Evolutionary conservation across 2,888 invertebrate genomes (phyloP).

Genomic region (Hyppa rectilinea): DNA sequence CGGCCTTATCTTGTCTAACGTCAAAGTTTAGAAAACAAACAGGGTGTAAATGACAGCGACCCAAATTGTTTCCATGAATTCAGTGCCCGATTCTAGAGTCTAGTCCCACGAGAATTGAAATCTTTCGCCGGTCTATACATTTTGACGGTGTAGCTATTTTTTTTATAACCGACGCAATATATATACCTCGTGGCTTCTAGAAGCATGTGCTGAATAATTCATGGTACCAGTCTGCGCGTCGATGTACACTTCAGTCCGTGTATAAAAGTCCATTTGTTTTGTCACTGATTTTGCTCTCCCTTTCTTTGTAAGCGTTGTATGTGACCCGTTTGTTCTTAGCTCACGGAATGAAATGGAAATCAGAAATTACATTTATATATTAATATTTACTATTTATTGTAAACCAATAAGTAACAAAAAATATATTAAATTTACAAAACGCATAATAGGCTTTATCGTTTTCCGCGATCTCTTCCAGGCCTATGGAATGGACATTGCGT

Average conservation of each 20-base stretch:
- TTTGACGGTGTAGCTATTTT: background rate
- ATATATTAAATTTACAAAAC: background rate
- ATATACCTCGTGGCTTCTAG: too few relatives aligned
- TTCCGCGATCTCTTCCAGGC: constrained; percentile 3
- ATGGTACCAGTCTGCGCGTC: background rate
- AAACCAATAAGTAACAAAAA: background rate
- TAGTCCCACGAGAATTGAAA: background rate
- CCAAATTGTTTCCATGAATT: background rate
- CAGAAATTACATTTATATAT: constrained; percentile 10
- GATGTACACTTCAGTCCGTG: background rate
- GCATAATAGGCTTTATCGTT: background rate
- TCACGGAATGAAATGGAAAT: constrained; percentile 5
- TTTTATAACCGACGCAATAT: too few relatives aligned
- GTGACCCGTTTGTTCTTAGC: background rate
- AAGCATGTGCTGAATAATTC: too few relatives aligned
- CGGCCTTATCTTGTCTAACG: background rate
- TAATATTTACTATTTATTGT: background rate
- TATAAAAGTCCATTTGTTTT: background rate
- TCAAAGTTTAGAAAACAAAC: background rate
- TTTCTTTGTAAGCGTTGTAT: background rate
- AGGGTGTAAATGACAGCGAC: background rate
- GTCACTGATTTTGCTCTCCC: background rate
- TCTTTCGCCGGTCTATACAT: background rate
- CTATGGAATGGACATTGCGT: background rate
- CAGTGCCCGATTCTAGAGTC: background rate